Percentiles rank a stretch among this genome's conserved stretches.
Evolutionary conservation across 2,797 vertebrate genomes (phyloP).

Genomic region (Malacoctenus gilli): DNA sequence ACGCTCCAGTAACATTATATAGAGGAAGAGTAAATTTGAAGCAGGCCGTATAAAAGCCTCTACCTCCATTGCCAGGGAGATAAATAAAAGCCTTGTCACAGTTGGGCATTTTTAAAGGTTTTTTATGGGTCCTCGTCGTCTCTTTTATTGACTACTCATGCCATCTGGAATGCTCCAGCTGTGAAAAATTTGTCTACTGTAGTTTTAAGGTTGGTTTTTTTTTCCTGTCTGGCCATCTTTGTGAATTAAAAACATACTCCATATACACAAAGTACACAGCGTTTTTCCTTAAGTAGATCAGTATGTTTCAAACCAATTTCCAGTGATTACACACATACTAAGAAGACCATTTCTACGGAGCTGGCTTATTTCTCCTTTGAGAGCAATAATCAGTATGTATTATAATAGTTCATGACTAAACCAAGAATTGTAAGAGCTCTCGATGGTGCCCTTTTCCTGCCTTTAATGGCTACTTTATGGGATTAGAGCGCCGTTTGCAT

Average conservation of each 20-base stretch:
- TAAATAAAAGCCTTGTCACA: constrained; percentile 72
- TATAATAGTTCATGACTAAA: constrained; percentile 31
- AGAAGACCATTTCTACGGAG: constrained; percentile 27
- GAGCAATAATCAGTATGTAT: constrained; percentile 34
- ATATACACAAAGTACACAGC: neutral
- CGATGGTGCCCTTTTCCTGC: constrained; percentile 34
- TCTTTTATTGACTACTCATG: constrained; percentile 72
- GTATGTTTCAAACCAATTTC: constrained; percentile 34
- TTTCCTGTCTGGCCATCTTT: constrained; percentile 34
- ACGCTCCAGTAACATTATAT: constrained; percentile 64
- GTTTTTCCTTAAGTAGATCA: constrained; percentile 23
- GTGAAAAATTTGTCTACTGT: constrained; percentile 57
- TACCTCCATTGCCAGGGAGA: constrained; percentile 66
- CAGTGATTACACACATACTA: constrained; percentile 27
- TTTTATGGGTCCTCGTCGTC: constrained; percentile 66
- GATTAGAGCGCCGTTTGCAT: constrained; percentile 25
- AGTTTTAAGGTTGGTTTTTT: constrained; percentile 33
- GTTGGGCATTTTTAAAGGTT: constrained; percentile 54
- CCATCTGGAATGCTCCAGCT: constrained; percentile 75
- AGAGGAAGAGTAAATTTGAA: constrained; percentile 63
- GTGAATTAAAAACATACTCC: constrained; percentile 20
- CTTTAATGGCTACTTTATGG: constrained; percentile 46
- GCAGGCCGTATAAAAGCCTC: constrained; percentile 58
- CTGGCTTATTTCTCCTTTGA: constrained; percentile 43
- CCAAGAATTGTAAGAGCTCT: constrained; percentile 41